These are phyloP conservation scores for Bambusicola thoracicus DNA, from an alignment of 2,113 vertebrate genomes.

Conservation along the genomic window DNA sequence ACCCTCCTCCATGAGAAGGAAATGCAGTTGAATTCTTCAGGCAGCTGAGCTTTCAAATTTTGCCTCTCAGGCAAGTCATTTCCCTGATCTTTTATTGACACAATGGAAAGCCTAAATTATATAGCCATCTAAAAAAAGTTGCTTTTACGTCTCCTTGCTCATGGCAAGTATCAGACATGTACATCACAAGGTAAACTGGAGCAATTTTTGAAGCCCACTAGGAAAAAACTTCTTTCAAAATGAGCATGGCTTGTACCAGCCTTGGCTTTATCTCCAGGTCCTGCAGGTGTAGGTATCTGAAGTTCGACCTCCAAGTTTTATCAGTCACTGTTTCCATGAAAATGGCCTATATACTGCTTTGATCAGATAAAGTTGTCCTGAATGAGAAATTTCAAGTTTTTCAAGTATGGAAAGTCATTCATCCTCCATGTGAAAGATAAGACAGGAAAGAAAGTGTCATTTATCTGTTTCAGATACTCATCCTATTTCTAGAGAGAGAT, in stretches of 20 bases:
- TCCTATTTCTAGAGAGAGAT: neutral
- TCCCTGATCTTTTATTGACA: neutral
- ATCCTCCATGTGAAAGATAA: neutral
- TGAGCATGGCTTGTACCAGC: neutral
- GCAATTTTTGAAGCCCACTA: neutral
- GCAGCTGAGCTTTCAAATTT: neutral
- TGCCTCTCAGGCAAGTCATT: neutral
- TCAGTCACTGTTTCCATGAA: neutral
- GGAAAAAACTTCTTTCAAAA: neutral
- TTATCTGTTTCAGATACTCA: neutral
- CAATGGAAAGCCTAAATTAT: neutral
- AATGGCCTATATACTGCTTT: neutral
- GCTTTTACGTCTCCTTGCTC: neutral
- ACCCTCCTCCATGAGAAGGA: neutral
- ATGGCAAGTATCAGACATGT: neutral
- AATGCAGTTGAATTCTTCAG: neutral
- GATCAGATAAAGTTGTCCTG: neutral
- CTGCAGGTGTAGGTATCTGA: neutral
- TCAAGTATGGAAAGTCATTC: neutral
- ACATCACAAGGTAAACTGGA: rapidly evolving
- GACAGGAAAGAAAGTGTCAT: neutral
- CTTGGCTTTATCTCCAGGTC: neutral
- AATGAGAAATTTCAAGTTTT: neutral
- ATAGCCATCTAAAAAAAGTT: neutral
- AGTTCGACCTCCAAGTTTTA: neutral